A percentile compares a stretch with the other conserved stretches of the same genome.
These are phyloP conservation scores for Lutjanus campechanus DNA, from an alignment of 2,797 vertebrate species.

Conservation along the genomic window DNA sequence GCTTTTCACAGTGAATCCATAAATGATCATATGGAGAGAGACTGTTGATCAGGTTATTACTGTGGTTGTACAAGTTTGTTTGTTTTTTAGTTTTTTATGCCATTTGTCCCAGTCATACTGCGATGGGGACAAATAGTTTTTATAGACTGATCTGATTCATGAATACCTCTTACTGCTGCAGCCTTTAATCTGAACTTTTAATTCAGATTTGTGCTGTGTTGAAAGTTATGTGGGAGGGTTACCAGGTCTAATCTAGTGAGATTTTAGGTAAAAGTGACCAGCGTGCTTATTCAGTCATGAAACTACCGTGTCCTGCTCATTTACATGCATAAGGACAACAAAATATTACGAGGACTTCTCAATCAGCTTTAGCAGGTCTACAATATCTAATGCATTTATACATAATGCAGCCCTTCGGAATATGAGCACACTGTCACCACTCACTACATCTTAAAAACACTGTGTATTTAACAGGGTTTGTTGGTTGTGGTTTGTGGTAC, in stretches of 20 bases:
- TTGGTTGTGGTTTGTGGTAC: background rate
- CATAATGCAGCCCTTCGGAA: background rate
- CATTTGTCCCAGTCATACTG: background rate
- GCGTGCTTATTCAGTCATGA: too few species aligned
- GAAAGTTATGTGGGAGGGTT: background rate
- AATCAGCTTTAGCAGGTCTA: background rate
- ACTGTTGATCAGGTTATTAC: background rate
- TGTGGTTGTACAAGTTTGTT: background rate
- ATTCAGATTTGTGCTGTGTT: background rate
- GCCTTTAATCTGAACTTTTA: background rate
- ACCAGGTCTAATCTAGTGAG: background rate
- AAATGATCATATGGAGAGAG: background rate
- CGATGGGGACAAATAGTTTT: background rate
- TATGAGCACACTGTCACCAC: too few species aligned
- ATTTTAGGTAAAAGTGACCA: background rate
- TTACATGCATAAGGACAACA: background rate
- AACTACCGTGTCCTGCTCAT: background rate
- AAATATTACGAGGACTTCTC: background rate
- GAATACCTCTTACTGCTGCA: background rate
- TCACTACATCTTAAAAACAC: too few species aligned
- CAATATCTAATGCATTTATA: background rate
- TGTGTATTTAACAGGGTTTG: background rate
- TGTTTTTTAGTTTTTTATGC: background rate
- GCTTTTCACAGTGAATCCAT: background rate
- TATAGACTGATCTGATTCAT: background rate